Base-by-base conservation (phyloP, 2,888 invertebrate species). In the Apocheima hispidaria region DNA sequence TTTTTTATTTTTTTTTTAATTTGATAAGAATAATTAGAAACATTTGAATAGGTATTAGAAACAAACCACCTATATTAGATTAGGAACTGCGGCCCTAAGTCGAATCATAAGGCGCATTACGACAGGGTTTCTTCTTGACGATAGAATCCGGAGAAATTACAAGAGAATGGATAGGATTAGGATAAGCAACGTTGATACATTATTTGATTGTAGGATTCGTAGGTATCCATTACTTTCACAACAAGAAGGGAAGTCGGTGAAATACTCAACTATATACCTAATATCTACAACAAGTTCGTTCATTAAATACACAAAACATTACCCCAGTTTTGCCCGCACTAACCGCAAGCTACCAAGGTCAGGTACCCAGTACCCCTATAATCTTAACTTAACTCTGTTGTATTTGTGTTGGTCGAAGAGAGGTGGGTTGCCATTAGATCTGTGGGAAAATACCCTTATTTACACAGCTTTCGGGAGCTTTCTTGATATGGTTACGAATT, bases 401-500 rank as follows among this genome's bases (percentile, higher is more conserved):
- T 60, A 60, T 69, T 67, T 69, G 67, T 58, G 65, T 65, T 69
- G 57, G 61, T 28, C 26, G 44, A 60, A 62, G 56, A 57, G 57
- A 70, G 68, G 66, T 65, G 60, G 64, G 60, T 62, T 60, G 63
- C 69, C 69, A 73, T 70, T 73, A 71, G 64, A 64, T 62, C 69
- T 63, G 68, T 71, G 73, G 65, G 71, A 72, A 70, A 70, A 67
- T 65, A 62, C 56, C 53, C 59, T 58, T 71, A 69, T 73, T 73
- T 73, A 68, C 49, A 63, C 73, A 71, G 68, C 61, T 53, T 62
- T 51, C 33, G 10, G 33, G 36, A 46, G 14, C n/a, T 28, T 58
- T 43, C 60, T n/a, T 20, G 46, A 62, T 61, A 55, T 41, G 50
- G 41, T 12, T 18, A 4, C 12, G 55, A 12, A 61, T 60, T 69